Evolutionary conservation across 37 sponge, comb jelly and placozoan genomes (phyloP).

Genomic region (Chondrilla cf. caribensis): DNA sequence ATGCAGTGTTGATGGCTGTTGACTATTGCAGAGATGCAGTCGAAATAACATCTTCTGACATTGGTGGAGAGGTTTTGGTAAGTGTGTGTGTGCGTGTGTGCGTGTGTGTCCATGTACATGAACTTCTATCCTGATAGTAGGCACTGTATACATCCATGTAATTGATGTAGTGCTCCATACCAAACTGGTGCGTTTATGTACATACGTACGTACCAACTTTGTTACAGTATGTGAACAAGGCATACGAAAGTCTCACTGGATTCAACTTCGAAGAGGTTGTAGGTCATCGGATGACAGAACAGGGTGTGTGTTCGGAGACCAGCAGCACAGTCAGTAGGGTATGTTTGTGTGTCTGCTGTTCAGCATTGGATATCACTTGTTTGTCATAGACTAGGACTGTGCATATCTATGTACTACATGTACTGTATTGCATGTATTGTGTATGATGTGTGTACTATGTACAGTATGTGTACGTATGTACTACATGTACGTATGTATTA

Average conservation of each 20-base stretch:
- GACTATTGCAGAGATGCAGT: conserved; percentile 59
- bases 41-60: conserved; percentile 34
- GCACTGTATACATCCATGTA: too few species aligned
- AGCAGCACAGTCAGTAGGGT: background rate
- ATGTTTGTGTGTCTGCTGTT: background rate
- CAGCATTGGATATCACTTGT: background rate
- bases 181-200: too few species aligned
- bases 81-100: background rate
- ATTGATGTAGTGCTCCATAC: too few species aligned
- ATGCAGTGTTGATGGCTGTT: conserved; percentile 49
- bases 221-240: conserved; percentile 63
- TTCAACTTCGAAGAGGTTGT: conserved; percentile 40
- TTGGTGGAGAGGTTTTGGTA: conserved; percentile 42
- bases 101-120: background rate
- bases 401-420: too few species aligned
- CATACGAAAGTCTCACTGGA: conserved; percentile 46
- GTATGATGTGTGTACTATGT: too few species aligned
- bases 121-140: too few species aligned
- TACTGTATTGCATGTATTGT: too few species aligned
- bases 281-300: conserved; percentile 9
- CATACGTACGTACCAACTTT: too few species aligned
- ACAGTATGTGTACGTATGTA: too few species aligned
- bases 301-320: background rate
- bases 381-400: background rate
- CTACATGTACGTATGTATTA: too few species aligned